Evolutionary conservation across 1,140 invertebrate genomes (phyloP), one percentile per base, ranked within the genome.

Genomic region (Calycopis cecrops): DNA sequence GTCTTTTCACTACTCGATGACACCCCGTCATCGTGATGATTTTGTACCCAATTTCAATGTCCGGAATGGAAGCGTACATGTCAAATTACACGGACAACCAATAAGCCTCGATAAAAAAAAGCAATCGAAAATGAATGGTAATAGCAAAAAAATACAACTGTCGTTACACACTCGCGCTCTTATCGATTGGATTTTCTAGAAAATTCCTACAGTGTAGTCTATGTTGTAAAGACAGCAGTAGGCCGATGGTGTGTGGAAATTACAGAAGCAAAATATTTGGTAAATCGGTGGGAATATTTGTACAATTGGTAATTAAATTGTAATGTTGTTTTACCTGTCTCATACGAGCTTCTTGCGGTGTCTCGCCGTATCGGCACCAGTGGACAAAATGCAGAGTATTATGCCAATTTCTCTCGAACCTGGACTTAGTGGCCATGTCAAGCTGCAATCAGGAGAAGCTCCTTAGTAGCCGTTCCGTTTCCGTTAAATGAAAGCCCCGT

Each of bases 331-430:
- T 80, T 89, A 92, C 91, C 88, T 92, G 90, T 89, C 90, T 88
- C 79, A 90, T 90, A 60, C 91, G 88, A 74, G 89, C 88, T 74
- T 91, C 90, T 70, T 91, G 89, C 68, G 90, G 89, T 52, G 90
- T 90, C 76, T 90, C 90, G 48, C 90, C 91, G 60, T 92, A 92
- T 47, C 91, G 88, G 82, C 91, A 92, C 90, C 90, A 92, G 73
- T 91, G 91, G 48, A 90, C 90, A 80, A 92, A 92, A 80, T 92
- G 91, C 74, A 92, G 88, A 52, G 89, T 90, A 79, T 92, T 92
- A 71, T 92, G 91, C 91, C 91, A 92, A 73, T 90, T 90, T 59
- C 87, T 82, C 78, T 89, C 89, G 71, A 89, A 88, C 63, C 87
- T 82, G 71, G 86, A 88, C 64, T 88, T 88, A 53, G 84, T 87